These are phyloP conservation scores for Thalassarche chlororhynchos DNA, from an alignment of 2,113 vertebrate species.

Conservation along the genomic window DNA sequence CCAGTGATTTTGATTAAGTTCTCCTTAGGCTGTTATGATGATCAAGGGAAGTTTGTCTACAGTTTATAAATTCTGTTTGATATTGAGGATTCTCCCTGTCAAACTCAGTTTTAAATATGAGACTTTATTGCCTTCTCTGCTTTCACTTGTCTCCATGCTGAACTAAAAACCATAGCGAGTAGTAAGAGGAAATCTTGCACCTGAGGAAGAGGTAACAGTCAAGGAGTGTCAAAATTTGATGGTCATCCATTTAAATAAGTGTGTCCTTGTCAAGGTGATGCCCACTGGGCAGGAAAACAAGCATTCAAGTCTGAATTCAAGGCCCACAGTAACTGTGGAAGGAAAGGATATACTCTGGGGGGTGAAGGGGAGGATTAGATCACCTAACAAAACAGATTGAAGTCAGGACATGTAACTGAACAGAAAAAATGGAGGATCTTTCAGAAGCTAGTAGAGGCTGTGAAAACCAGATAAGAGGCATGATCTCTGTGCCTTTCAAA, in stretches of 20 bases:
- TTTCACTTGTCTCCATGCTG: background rate
- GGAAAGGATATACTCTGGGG: background rate
- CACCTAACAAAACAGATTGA: background rate
- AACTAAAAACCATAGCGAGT: background rate
- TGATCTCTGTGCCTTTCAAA: background rate
- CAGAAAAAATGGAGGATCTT: background rate
- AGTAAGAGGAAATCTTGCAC: background rate
- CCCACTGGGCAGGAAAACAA: background rate
- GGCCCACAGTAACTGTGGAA: background rate
- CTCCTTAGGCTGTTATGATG: background rate
- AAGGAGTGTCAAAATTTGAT: background rate
- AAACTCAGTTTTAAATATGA: background rate
- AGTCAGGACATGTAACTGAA: background rate
- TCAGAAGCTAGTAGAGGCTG: background rate
- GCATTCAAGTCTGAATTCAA: background rate
- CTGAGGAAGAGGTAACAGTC: background rate
- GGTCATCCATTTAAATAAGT: background rate
- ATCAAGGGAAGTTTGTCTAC: background rate
- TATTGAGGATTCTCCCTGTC: background rate
- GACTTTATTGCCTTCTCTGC: background rate
- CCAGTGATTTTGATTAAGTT: background rate
- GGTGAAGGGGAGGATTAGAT: background rate
- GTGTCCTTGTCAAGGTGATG: background rate
- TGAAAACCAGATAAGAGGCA: background rate
- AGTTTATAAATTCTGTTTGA: slow-evolving; percentile 31